Evolutionary conservation across 2,888 invertebrate genomes (phyloP).

Genomic region (Balanococcus diminutus): DNA sequence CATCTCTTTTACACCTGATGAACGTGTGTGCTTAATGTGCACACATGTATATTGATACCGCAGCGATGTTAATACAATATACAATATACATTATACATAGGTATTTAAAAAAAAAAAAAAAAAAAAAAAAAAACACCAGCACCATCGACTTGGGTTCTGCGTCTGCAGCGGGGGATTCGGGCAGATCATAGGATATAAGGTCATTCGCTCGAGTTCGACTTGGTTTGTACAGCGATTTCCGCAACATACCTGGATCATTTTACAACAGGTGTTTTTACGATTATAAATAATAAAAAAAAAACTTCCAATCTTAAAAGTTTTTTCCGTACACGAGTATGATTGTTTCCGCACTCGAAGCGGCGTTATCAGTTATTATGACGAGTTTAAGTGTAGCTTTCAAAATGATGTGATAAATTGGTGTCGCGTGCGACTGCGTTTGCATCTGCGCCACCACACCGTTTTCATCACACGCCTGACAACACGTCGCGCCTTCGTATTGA

Average conservation of each 20-base stretch:
- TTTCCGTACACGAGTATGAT: not conserved
- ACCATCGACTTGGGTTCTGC: not conserved
- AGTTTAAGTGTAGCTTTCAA: not conserved
- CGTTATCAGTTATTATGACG: too few relatives aligned
- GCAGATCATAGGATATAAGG: not conserved
- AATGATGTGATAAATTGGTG: not conserved
- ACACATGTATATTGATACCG: not conserved
- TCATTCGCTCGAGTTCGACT: not conserved
- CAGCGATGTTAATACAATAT: not conserved
- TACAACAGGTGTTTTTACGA: conserved; percentile 1
- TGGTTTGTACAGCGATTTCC: not conserved
- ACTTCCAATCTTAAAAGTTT: not conserved
- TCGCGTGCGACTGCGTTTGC: not conserved
- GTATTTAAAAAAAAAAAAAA: not conserved
- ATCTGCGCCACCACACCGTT: too few relatives aligned
- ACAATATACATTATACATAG: not conserved
- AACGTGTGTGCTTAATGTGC: not conserved
- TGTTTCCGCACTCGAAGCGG: not conserved
- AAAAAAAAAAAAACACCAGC: not conserved
- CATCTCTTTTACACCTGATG: not conserved
- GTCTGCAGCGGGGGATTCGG: not conserved
- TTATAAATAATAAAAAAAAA: not conserved
- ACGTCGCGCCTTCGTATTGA: not conserved
- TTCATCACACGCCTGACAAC: not conserved
- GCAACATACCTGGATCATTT: not conserved